phyloP scores from a whole-genome alignment of 2,113 vertebrate genomes.

The Noturus placidus region DNA sequence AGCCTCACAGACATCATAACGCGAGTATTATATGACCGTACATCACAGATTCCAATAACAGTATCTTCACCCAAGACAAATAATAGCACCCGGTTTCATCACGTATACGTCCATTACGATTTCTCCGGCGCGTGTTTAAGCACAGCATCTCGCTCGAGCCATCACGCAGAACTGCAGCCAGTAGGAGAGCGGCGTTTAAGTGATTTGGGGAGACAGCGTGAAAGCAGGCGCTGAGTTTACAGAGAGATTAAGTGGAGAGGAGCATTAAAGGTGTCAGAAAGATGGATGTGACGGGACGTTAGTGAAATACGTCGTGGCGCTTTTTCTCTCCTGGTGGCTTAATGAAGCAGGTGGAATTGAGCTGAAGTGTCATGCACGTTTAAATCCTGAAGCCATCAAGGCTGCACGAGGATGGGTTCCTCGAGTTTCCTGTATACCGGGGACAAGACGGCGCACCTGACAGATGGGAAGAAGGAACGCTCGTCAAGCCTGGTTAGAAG shows the following conservation, averaged over 20 bases:
- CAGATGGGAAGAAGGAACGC: not conserved
- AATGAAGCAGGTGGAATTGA: constrained; percentile 66
- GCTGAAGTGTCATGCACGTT: constrained; percentile 55
- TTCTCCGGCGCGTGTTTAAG: constrained; percentile 2
- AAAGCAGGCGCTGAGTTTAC: constrained; percentile 61
- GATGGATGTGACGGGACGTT: constrained; percentile 69
- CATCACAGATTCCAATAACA: too few species aligned
- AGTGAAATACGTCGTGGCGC: constrained; percentile 63
- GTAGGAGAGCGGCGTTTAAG: constrained; percentile 52
- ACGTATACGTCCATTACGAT: not conserved
- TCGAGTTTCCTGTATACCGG: not conserved
- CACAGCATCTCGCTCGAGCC: too few species aligned
- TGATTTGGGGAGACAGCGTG: constrained; percentile 58
- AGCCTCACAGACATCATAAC: constrained; percentile 4
- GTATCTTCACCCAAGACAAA: not conserved
- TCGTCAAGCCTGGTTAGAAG: not conserved
- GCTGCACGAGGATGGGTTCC: not conserved
- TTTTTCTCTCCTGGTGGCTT: constrained; percentile 67
- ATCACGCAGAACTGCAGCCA: not conserved
- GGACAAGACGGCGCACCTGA: not conserved
- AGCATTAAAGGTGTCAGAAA: constrained; percentile 61
- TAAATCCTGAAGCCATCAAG: constrained; percentile 46
- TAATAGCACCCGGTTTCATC: not conserved
- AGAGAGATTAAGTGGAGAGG: constrained; percentile 66
- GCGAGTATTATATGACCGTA: not conserved